phyloP scores from a whole-genome alignment of 2,888 invertebrate species.

The Drosophila pseudotakahashii region DNA sequence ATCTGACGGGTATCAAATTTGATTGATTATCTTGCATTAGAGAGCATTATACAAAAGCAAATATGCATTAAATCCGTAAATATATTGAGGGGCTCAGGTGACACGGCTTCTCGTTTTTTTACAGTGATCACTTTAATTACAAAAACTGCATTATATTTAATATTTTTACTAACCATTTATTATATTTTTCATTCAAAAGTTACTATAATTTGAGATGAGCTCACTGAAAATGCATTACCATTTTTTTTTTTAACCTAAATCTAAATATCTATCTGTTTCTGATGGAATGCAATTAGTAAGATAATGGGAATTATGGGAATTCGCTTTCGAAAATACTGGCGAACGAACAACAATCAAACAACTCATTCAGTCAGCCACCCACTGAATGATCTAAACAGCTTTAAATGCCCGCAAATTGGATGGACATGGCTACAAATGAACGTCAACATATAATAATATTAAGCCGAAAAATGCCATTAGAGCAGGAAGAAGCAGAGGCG shows the following conservation, averaged over 20 bases:
- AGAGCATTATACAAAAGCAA: background rate
- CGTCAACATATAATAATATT: background rate
- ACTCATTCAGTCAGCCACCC: constrained; percentile 6
- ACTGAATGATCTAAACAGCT: constrained; percentile 18
- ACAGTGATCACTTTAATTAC: background rate
- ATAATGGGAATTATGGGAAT: background rate
- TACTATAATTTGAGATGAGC: background rate
- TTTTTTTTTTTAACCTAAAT: background rate
- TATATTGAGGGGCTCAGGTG: constrained; percentile 1
- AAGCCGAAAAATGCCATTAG: constrained; percentile 10
- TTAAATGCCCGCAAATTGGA: constrained; percentile 53
- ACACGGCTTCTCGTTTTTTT: background rate
- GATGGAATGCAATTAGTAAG: constrained; percentile 8
- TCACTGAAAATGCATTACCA: constrained; percentile 2
- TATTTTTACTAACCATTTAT: no score
- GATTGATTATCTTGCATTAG: constrained; percentile 30
- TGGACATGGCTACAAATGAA: constrained; percentile 40
- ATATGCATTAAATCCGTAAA: background rate
- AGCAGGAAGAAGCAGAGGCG: constrained; percentile 24
- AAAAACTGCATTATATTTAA: background rate
- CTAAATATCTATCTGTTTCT: background rate
- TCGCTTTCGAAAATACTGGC: background rate
- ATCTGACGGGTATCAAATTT: constrained; percentile 22
- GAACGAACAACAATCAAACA: background rate
- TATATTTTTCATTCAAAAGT: no score